Conservation (phyloP, 2,113 vertebrate species). For the Balaenoptera acutorostrata region DNA sequence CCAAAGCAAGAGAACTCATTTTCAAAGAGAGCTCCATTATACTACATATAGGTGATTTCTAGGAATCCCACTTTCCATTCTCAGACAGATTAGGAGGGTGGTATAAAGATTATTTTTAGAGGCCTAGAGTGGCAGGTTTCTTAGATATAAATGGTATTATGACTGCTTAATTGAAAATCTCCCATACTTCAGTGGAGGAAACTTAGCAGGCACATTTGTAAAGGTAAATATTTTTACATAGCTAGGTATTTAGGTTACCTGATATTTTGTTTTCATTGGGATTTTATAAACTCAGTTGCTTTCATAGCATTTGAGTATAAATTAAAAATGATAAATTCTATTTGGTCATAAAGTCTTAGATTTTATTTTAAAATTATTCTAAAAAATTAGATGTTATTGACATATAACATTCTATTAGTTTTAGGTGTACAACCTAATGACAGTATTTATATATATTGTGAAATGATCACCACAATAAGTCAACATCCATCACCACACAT, state of each 20-base stretch:
- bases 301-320: neutral
- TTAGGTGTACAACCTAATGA: neutral
- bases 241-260: conserved; percentile 10
- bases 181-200: neutral
- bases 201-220: neutral
- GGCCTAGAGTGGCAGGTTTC: neutral
- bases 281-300: conserved; percentile 4
- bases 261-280: neutral
- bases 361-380: neutral
- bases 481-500: neutral
- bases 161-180: conserved; percentile 1
- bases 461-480: neutral
- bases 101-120: neutral
- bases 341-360: neutral
- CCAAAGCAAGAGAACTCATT: neutral
- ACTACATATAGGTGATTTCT: neutral
- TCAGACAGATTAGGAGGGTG: neutral
- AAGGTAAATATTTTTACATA: conserved; percentile 30
- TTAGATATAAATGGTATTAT: conserved; percentile 5
- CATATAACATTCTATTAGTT: neutral
- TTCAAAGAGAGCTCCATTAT: conserved; percentile 20
- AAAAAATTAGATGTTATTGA: neutral
- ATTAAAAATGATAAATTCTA: neutral
- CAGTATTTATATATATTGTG: neutral
- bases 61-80: conserved; percentile 9